These are phyloP conservation scores for Oikopleura vanhoeffeni DNA, from an alignment of 23 tunicate genomes.

Conservation along the genomic window DNA sequence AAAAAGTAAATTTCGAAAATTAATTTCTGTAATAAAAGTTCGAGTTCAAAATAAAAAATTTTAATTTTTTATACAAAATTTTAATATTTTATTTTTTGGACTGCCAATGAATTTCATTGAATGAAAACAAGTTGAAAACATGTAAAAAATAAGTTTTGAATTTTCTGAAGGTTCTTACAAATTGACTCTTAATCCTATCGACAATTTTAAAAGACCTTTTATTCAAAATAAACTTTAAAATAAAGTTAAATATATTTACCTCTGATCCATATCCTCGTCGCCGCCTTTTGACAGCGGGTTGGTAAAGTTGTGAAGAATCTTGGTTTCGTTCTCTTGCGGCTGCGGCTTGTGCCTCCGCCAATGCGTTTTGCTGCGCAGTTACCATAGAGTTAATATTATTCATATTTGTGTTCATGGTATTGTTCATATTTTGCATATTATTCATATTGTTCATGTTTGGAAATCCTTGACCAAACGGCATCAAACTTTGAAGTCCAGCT, in stretches of 20 bases:
- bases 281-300: slow-evolving; percentile 12
- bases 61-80: no score
- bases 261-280: slow-evolving; percentile 15
- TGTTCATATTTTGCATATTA: neutral
- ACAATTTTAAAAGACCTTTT: no score
- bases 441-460: neutral
- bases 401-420: neutral
- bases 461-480: neutral
- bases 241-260: neutral
- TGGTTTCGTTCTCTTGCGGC: neutral
- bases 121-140: no score
- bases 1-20: no score
- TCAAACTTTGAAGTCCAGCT: neutral
- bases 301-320: neutral
- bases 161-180: no score
- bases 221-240: no score
- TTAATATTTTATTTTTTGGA: no score
- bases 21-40: no score
- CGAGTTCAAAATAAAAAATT: no score
- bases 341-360: neutral
- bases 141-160: no score
- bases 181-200: no score
- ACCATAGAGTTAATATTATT: neutral
- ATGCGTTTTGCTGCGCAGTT: neutral
- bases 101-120: no score